These are phyloP conservation scores for Calvadosia cruxmelitensis DNA, from an alignment of 30 jellyfish, hydroid and myxozoan genomes.

Conservation along the genomic window DNA sequence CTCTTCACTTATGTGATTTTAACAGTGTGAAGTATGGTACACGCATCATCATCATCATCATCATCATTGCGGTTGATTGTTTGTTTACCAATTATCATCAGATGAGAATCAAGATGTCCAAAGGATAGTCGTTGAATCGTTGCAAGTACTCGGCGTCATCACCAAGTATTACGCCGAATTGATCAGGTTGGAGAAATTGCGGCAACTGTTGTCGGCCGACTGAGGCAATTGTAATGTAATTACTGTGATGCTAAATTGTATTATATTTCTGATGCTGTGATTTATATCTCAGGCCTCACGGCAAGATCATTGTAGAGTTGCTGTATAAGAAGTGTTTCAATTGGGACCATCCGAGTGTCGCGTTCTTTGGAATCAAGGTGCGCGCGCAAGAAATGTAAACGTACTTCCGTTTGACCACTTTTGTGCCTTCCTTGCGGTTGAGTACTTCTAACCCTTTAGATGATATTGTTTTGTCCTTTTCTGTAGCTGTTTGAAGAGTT, in stretches of 20 bases:
- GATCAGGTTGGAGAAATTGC: neutral
- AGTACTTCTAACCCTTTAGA: no score
- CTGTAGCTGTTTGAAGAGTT: neutral
- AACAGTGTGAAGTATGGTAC: no score
- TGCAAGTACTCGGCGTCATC: neutral
- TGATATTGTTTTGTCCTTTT: neutral
- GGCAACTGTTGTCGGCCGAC: no score
- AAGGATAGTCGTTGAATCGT: neutral
- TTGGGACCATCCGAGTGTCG: conserved; percentile 2
- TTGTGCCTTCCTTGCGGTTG: neutral
- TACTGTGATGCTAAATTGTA: no score
- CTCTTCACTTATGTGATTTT: no score
- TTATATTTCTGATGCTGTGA: no score
- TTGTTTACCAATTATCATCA: no score
- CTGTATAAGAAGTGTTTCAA: neutral
- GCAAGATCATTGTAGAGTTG: neutral
- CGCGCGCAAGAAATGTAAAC: neutral
- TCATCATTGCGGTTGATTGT: no score
- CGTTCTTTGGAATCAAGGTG: neutral
- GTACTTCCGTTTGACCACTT: neutral
- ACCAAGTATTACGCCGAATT: neutral
- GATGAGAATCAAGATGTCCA: neutral
- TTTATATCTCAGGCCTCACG: no score
- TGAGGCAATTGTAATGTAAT: no score
- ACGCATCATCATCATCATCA: no score